Evolutionary conservation across 2,797 vertebrate species (phyloP).

Genomic region (Propithecus deckenii): DNA sequence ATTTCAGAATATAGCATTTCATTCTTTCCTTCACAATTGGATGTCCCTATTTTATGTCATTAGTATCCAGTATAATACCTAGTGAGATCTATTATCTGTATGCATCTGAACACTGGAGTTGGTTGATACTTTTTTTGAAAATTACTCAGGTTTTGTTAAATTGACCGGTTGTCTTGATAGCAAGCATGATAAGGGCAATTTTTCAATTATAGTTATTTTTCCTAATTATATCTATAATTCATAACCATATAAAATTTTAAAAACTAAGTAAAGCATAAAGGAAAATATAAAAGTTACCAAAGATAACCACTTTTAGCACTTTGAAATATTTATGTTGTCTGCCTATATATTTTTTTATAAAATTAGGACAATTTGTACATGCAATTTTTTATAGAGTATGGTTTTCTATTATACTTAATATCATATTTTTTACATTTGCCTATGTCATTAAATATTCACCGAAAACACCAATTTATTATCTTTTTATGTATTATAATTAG

Average conservation of each 20-base stretch:
- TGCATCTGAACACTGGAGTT: not conserved
- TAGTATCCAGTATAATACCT: not conserved
- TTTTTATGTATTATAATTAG: not conserved
- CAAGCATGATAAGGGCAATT: not conserved
- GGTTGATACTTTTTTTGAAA: not conserved
- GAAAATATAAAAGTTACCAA: not conserved
- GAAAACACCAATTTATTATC: not conserved
- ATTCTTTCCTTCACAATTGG: not conserved
- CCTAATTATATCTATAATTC: not conserved
- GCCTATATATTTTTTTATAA: not conserved
- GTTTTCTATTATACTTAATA: not conserved
- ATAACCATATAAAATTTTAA: not conserved
- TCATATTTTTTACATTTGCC: not conserved
- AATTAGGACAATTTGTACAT: not conserved
- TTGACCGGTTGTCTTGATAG: not conserved
- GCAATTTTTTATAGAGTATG: not conserved
- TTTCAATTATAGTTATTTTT: not conserved
- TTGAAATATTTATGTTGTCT: constrained; percentile 13
- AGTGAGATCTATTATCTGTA: not conserved
- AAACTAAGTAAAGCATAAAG: not conserved
- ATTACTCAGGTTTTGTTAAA: not conserved
- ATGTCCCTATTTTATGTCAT: not conserved
- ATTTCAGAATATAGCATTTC: not conserved
- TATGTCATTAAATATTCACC: not conserved
- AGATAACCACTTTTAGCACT: not conserved